Evolutionary conservation across 2,888 invertebrate genomes (phyloP).

Genomic region (Salticus scenicus): DNA sequence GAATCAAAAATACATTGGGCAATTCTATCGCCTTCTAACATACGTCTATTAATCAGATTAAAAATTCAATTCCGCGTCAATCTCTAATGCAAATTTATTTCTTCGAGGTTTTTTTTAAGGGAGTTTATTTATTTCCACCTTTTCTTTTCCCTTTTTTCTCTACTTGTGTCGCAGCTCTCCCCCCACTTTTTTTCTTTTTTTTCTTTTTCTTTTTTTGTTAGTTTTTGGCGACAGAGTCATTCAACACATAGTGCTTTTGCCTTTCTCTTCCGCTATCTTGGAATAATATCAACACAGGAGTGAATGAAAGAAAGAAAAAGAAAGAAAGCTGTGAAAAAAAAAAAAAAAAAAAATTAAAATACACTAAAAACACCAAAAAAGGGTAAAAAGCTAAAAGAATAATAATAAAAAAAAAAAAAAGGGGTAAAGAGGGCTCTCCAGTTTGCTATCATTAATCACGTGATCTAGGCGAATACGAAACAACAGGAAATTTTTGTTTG

Average conservation of each 20-base stretch:
- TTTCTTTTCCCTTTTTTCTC: slow-evolving; percentile 19
- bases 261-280: slow-evolving; percentile 35
- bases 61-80: slow-evolving; percentile 68
- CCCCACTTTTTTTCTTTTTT: slow-evolving; percentile 10
- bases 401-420: slow-evolving; percentile 46
- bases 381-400: slow-evolving; percentile 21
- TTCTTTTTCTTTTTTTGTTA: slow-evolving; percentile 27
- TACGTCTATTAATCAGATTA: slow-evolving; percentile 67
- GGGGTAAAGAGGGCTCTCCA: slow-evolving; percentile 57
- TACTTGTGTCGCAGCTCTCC: slow-evolving; percentile 13
- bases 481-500: slow-evolving; percentile 64
- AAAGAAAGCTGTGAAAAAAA: background rate
- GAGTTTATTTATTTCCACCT: slow-evolving; percentile 25
- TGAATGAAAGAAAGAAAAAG: slow-evolving; percentile 15
- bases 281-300: slow-evolving; percentile 48
- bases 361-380: slow-evolving; percentile 30
- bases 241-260: slow-evolving; percentile 38
- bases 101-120: slow-evolving; percentile 37
- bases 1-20: slow-evolving; percentile 66
- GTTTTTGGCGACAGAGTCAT: background rate
- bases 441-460: slow-evolving; percentile 68
- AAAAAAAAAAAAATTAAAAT: slow-evolving; percentile 58
- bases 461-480: slow-evolving; percentile 62
- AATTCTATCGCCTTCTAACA: slow-evolving; percentile 63
- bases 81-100: slow-evolving; percentile 69